Evolutionary conservation across 2,888 invertebrate genomes (phyloP).

Genomic region (Dasysyrphus tricinctus): DNA sequence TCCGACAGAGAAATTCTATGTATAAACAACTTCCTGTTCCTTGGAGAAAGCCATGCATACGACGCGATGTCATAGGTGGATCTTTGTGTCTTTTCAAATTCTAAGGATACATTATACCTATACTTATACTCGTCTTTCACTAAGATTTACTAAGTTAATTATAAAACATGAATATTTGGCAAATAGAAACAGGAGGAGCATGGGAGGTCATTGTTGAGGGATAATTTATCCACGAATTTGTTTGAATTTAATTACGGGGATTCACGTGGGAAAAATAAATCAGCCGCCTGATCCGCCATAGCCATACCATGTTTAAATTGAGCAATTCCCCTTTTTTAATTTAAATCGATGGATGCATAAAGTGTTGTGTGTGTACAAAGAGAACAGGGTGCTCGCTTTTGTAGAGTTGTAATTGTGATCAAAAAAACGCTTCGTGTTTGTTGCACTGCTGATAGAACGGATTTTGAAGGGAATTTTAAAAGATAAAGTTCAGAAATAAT

Average conservation of each 20-base stretch:
- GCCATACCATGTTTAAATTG: constrained; percentile 48
- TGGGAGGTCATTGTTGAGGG: constrained; percentile 34
- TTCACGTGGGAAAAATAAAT: constrained; percentile 77
- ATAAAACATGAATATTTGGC: constrained; percentile 54
- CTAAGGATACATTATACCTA: constrained; percentile 38
- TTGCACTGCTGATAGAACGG: too few relatives aligned
- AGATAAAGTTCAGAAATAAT: too few relatives aligned
- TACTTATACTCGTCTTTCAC: constrained; percentile 63
- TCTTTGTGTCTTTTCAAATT: constrained; percentile 29
- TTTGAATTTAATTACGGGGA: constrained; percentile 78
- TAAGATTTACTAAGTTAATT: constrained; percentile 72
- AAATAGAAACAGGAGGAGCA: neutral
- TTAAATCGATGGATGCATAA: constrained; percentile 49
- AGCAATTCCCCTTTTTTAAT: constrained; percentile 65
- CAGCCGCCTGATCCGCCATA: constrained; percentile 53
- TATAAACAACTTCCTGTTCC: constrained; percentile 53
- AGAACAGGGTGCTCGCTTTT: neutral
- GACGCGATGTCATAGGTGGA: constrained; percentile 25
- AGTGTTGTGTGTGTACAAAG: neutral
- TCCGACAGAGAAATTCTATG: constrained; percentile 55
- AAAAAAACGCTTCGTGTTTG: too few relatives aligned
- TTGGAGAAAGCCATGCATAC: constrained; percentile 14
- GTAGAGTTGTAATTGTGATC: neutral
- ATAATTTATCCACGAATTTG: constrained; percentile 76
- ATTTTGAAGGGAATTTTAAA: too few relatives aligned